Evolutionary conservation across 2,888 invertebrate species (phyloP).

Genomic region (Lobophora halterata): DNA sequence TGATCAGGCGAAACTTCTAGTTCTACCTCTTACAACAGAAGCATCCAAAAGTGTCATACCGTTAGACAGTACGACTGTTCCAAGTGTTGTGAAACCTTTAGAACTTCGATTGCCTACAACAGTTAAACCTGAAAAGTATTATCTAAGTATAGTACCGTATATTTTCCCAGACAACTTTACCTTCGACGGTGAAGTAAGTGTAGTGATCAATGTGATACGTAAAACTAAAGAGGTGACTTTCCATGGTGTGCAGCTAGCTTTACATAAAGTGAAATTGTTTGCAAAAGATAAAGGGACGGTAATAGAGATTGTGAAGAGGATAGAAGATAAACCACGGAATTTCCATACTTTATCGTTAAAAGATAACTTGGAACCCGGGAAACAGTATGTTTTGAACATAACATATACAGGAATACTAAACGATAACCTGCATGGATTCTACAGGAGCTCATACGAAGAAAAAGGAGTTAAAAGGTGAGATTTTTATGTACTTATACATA

Average conservation of each 20-base stretch:
- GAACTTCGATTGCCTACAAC: slow-evolving; percentile 86
- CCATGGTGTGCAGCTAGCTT: slow-evolving; percentile 86
- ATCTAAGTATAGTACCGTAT: slow-evolving; percentile 86
- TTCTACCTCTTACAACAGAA: slow-evolving; percentile 66
- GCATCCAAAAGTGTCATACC: slow-evolving; percentile 58
- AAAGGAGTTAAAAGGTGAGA: slow-evolving; percentile 85
- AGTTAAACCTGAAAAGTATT: slow-evolving; percentile 85
- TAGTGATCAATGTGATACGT: slow-evolving; percentile 81
- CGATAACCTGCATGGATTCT: slow-evolving; percentile 90
- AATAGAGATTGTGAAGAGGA: slow-evolving; percentile 56
- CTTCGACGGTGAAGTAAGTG: slow-evolving; percentile 86
- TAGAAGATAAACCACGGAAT: slow-evolving; percentile 82
- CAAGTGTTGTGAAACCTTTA: slow-evolving; percentile 34
- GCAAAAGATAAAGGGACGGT: slow-evolving; percentile 59
- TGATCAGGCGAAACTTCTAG: slow-evolving; percentile 65
- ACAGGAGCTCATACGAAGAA: slow-evolving; percentile 88
- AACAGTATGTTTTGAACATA: slow-evolving; percentile 84
- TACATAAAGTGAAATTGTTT: slow-evolving; percentile 79
- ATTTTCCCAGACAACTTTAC: slow-evolving; percentile 89
- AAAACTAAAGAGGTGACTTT: slow-evolving; percentile 85
- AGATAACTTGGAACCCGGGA: slow-evolving; percentile 78
- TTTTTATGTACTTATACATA: not conserved
- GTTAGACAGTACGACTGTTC: slow-evolving; percentile 51
- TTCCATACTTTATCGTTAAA: slow-evolving; percentile 85
- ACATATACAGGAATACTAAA: slow-evolving; percentile 87